These are phyloP conservation scores for Condylura cristata DNA, from an alignment of 2,113 vertebrate genomes.

Conservation along the genomic window DNA sequence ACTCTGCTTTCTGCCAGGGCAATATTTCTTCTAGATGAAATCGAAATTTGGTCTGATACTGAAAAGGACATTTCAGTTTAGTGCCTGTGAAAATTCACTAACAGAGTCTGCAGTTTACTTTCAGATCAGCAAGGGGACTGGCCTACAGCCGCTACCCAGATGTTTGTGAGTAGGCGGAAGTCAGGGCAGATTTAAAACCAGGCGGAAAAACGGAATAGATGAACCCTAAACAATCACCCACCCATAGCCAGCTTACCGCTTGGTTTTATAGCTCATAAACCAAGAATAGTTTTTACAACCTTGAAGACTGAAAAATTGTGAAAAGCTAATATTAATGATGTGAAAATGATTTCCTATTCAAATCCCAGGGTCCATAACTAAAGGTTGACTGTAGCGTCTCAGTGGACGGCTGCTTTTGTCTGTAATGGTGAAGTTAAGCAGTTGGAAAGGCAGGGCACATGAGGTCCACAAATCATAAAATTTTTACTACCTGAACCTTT, in stretches of 20 bases:
- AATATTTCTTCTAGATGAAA: conserved; percentile 44
- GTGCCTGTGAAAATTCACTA: conserved; percentile 22
- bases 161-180: background rate
- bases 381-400: background rate
- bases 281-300: background rate
- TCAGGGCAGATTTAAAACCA: background rate
- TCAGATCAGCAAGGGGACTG: background rate
- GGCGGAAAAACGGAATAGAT: background rate
- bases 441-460: background rate
- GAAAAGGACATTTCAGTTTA: conserved; percentile 16
- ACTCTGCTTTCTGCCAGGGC: background rate
- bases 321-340: background rate
- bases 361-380: background rate
- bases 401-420: background rate
- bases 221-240: background rate
- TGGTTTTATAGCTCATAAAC: background rate
- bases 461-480: background rate
- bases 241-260: background rate
- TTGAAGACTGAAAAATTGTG: background rate
- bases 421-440: background rate
- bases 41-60: conserved; percentile 50
- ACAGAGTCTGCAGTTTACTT: background rate
- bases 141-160: fast-evolving
- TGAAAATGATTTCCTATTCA: background rate
- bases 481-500: background rate